Evolutionary conservation across 2,797 vertebrate genomes (phyloP).

Genomic region (Diglossa cyanea): DNA sequence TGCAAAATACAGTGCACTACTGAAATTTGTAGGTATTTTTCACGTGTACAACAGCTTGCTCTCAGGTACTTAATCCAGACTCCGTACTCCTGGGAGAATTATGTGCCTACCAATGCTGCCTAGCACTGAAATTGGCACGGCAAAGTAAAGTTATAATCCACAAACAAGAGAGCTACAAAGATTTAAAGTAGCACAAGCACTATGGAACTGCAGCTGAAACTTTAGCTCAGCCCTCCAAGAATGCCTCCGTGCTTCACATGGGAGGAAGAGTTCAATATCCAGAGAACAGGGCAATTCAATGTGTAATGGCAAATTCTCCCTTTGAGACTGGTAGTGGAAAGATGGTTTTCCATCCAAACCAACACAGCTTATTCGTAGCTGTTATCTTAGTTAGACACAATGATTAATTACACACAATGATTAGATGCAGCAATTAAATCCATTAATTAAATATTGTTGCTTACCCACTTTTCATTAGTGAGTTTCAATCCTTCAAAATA

Average conservation of each 20-base stretch:
- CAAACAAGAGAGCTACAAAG: background rate
- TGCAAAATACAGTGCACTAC: background rate
- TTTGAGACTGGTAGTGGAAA: background rate
- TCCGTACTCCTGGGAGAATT: background rate
- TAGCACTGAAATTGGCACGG: background rate
- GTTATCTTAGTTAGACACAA: slow-evolving; percentile 5
- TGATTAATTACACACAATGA: slow-evolving; percentile 40
- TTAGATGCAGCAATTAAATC: slow-evolving; percentile 34
- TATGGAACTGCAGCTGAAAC: background rate
- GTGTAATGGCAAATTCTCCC: background rate
- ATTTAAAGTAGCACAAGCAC: background rate
- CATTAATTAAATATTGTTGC: slow-evolving; percentile 30
- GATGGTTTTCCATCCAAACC: background rate
- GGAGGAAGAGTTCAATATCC: background rate
- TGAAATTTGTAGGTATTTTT: background rate
- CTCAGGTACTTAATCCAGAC: background rate
- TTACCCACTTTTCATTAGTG: background rate
- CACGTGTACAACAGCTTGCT: background rate
- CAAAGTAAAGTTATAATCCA: background rate
- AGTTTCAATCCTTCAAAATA: background rate
- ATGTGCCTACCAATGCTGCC: background rate
- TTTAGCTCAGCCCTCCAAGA: background rate
- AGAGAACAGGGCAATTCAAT: background rate
- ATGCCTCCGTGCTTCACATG: background rate
- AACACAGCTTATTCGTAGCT: background rate